phyloP scores from a whole-genome alignment of 2,113 vertebrate genomes.

The Azemiops feae region DNA sequence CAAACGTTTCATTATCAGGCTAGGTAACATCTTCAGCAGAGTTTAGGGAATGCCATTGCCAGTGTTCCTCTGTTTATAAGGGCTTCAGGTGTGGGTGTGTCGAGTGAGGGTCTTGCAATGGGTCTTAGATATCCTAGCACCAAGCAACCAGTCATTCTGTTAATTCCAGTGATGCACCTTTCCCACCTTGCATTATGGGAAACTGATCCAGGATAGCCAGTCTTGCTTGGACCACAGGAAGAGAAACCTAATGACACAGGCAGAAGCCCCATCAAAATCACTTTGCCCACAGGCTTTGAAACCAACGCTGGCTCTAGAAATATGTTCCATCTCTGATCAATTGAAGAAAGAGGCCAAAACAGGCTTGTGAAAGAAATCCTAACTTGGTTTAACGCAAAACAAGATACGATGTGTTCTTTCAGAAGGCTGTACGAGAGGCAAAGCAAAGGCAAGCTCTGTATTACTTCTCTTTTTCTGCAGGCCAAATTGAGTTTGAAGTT shows the following conservation, averaged over 20 bases:
- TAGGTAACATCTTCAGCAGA: no score
- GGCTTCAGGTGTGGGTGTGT: no score
- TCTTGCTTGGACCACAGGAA: neutral
- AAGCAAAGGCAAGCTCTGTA: conserved; percentile 24
- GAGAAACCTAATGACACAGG: neutral
- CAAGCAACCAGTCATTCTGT: neutral
- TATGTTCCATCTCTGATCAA: neutral
- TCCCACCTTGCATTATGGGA: neutral
- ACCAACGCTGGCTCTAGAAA: neutral
- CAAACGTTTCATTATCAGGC: no score
- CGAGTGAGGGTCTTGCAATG: no score
- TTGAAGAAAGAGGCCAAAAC: neutral
- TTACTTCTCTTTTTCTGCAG: conserved; percentile 4
- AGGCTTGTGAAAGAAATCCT: conserved; percentile 13
- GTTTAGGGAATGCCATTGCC: no score
- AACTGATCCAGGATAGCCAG: neutral
- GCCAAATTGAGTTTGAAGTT: conserved; percentile 62
- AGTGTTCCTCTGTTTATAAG: no score
- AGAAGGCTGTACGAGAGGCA: neutral
- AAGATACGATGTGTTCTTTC: neutral
- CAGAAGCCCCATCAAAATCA: neutral
- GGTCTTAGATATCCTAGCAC: neutral
- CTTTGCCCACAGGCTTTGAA: neutral
- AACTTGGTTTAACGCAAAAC: neutral
- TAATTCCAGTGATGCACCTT: neutral